Evolutionary conservation across 2,113 vertebrate species (phyloP), one percentile per base, ranked within the genome.

Genomic region (Bambusicola thoracicus): DNA sequence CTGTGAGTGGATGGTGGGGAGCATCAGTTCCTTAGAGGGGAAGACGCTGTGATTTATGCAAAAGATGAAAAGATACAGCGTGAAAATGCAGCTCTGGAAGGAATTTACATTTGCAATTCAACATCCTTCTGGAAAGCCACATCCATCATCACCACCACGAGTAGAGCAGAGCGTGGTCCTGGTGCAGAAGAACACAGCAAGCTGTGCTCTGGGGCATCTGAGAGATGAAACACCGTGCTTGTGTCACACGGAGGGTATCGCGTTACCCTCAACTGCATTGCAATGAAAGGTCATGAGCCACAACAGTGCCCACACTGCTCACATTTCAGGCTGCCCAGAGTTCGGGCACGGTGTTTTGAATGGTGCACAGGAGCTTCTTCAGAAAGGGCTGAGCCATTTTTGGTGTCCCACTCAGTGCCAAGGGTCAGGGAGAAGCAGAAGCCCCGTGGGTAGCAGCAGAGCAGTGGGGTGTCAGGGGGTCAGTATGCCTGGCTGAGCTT

Each of bases 401-500:
- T 48, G 44, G 55, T 40, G 49, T 46, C 48, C 36, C 67, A 66
- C 32, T 18, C 6, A 8, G 53, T 7, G 80, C 40, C 0, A 2
- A 67, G 65, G 55, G 11, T 14, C 15, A 27, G 49, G 49, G 49
- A 51, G 49, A 51, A 72, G 85, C 40, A 65, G 79, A 27, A 51
- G 18, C 78, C 51, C 29, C 15, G 29, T 24, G 88, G 59, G 78
- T 19, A 81, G 38, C 70, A 77, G 82, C 53, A 76, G 67, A 22
- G 12, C 32, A 74, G 74, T 38, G 19, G 25, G 81, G 62, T 46
- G 78, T 32, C 79, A 73, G 53, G 72, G 76, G 85, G 88, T 92
- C 88, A 92, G 92, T 80, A 34, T 18, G 63, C 58, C 85, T 73
- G 88, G 79, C 90, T 94, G 90, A 91, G 73, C 90, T 93, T 66